Base-by-base conservation (phyloP, 2,113 vertebrate species). In the Accipiter cooperii region DNA sequence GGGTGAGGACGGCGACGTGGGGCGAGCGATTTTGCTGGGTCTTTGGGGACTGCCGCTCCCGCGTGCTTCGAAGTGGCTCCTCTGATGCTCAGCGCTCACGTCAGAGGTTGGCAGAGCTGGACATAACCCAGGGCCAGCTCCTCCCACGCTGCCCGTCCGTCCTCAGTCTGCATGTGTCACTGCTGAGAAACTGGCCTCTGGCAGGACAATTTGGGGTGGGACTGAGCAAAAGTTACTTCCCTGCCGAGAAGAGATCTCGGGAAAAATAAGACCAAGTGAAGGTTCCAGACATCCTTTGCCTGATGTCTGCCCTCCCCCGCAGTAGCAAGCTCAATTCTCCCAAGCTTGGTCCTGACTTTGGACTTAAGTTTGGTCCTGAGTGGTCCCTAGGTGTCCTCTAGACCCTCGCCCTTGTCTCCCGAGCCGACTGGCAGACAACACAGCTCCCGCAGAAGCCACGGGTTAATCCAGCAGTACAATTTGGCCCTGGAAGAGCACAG, bases 391-490 rank as follows among this genome's bases (percentile, higher is more conserved):
- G 49, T 31, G 76, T 34, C 34, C 31, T 52, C 40, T 49, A 66
- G 49, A 49, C 25, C 6, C 46, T 71, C 51, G 10, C 12, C 13
- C 55, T 29, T 24, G 12, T 16, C 77, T 47, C 31, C 42, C 36
- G 31, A 91, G 26, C 26, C 42, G 60, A 14, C 46, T 65, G 68
- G 3, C 19, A 54, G 44, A 63, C 13, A 49, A 7, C 18, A 10
- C 3, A 54, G 28, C 24, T 71, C 36, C 34, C 0, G 0, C 0
- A 0, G 17, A 46, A 87, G 6, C 40, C 0, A 0, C 3, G 5
- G 46, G 17, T 29, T 66, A 80, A 76, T 38, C 4, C 4, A 60
- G 57, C 51, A 47, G 7, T 20, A 60, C 17, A 38, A 10, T 70
- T 49, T 49, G 29, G n/a, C 42, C 57, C 46, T 3, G 8, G 64